A percentile compares a stretch with the other conserved stretches of the same genome.
Conservation (phyloP, 2,888 invertebrate species). For the Rutpela maculata region DNA sequence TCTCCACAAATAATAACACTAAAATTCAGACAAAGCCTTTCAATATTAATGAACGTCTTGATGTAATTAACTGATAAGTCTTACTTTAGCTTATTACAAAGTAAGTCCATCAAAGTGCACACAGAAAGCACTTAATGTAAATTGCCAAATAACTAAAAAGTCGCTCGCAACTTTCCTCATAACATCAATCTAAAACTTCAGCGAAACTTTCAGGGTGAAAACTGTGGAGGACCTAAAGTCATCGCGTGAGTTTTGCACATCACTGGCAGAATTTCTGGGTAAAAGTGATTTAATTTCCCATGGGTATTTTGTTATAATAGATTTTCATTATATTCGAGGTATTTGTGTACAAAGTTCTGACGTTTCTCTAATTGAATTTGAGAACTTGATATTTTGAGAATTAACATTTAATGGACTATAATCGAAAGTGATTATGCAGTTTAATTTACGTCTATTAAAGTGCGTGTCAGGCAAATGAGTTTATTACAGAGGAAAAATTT, state of each 20-base stretch:
- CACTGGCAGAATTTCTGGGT: constrained; percentile 43
- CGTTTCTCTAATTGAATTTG: constrained; percentile 48
- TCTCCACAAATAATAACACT: constrained; percentile 12
- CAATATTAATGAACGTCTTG: constrained; percentile 60
- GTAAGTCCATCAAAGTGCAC: constrained; percentile 60
- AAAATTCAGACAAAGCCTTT: constrained; percentile 44
- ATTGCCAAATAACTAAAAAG: constrained; percentile 67
- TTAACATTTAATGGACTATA: constrained; percentile 15
- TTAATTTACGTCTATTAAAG: background rate
- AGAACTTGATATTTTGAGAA: constrained; percentile 35
- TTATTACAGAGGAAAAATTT: no score
- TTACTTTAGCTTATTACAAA: constrained; percentile 55
- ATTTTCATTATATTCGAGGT: constrained; percentile 48
- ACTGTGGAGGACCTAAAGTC: constrained; percentile 41
- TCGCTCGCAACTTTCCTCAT: constrained; percentile 65
- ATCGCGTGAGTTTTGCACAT: constrained; percentile 47
- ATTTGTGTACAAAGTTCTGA: constrained; percentile 45
- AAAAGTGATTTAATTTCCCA: constrained; percentile 50
- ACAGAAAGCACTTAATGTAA: constrained; percentile 66
- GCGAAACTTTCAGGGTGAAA: constrained; percentile 41
- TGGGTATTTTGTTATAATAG: constrained; percentile 47
- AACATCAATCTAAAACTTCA: constrained; percentile 66
- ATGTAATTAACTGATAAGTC: constrained; percentile 62
- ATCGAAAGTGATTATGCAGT: background rate
- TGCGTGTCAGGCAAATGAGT: background rate